Evolutionary conservation across 2,113 vertebrate genomes (phyloP), one percentile per base, ranked within the genome.

Genomic region (Brienomyrus longianalis): DNA sequence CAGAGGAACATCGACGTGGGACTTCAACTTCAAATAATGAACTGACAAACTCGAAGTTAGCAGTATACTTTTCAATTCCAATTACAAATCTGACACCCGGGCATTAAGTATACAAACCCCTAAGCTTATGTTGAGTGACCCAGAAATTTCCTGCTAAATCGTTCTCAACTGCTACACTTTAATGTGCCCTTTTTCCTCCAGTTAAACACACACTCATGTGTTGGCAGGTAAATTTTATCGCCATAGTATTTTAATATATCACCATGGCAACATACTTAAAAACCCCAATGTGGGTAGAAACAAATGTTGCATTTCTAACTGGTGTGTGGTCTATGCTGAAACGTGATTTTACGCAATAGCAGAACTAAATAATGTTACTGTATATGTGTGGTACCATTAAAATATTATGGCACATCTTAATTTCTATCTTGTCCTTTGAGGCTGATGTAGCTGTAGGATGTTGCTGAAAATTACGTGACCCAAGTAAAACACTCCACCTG

Each of bases 241-340:
- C 50, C 51, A 51, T 31, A 19, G 85, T 87, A 21, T 52, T 56
- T 56, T 35, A 54, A 39, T 19, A 50, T 39, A 54, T 56, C 43
- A 31, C n/a, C 35, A 87, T 87, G 51, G 51, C 83, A 87, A 87
- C 85, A 52, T 54, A 35, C 85, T 87, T 87, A 27, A 54, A 48
- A 51, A 27, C 83, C 47, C 21, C 83, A 11, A 48, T 50, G 83
- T 86, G 83, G 83, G 23, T 31, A n/a, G 21, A 86, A 86, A 31
- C 83, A 15, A 86, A 86, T 51, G 45, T 31, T 86, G 39, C 19
- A 48, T 48, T 84, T 48, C 47, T n/a, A 48, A 84, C 47, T 48
- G 43, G 10, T 48, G n/a, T 51, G 83, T 86, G 83, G 45, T 86
- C 45, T 31, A 27, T 27, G 23, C 6, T 51, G 56, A 62, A 62